Percentiles rank a stretch among this genome's conserved stretches.
These are phyloP conservation scores for Lordiphosa andalusiaca DNA, from an alignment of 2,888 invertebrate species.

Conservation along the genomic window DNA sequence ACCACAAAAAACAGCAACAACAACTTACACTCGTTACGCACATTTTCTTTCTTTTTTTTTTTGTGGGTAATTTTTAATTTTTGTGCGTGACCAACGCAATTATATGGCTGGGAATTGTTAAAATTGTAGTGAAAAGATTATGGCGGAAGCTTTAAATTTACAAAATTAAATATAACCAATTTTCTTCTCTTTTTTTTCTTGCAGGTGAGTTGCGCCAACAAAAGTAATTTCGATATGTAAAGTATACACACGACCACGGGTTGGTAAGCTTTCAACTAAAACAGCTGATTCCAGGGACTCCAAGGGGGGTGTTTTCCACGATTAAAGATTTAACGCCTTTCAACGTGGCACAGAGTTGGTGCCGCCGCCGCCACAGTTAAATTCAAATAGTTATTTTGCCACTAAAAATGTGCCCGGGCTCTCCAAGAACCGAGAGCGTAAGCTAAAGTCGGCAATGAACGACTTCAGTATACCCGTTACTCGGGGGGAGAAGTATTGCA, in stretches of 20 bases:
- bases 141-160: constrained; percentile 4
- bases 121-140: constrained; percentile 41
- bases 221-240: background rate
- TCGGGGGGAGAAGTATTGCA: too few relatives aligned
- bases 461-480: too few relatives aligned
- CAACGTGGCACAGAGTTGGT: too few relatives aligned
- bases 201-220: constrained; percentile 48
- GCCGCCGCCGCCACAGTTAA: too few relatives aligned
- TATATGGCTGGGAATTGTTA: constrained; percentile 52
- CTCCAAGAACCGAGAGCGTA: too few relatives aligned
- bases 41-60: constrained; percentile 30
- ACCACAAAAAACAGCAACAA: too few relatives aligned
- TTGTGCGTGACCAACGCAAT: constrained; percentile 60
- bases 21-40: constrained; percentile 40
- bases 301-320: too few relatives aligned
- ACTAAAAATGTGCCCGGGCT: too few relatives aligned
- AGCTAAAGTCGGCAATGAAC: too few relatives aligned
- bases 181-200: constrained; percentile 33
- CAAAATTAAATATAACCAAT: constrained; percentile 7
- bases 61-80: constrained; percentile 39
- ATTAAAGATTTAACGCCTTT: too few relatives aligned
- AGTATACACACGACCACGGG: background rate
- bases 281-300: too few relatives aligned
- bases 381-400: too few relatives aligned
- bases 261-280: background rate